Conservation (phyloP, 2,888 invertebrate genomes). For the Aplocera efformata region DNA sequence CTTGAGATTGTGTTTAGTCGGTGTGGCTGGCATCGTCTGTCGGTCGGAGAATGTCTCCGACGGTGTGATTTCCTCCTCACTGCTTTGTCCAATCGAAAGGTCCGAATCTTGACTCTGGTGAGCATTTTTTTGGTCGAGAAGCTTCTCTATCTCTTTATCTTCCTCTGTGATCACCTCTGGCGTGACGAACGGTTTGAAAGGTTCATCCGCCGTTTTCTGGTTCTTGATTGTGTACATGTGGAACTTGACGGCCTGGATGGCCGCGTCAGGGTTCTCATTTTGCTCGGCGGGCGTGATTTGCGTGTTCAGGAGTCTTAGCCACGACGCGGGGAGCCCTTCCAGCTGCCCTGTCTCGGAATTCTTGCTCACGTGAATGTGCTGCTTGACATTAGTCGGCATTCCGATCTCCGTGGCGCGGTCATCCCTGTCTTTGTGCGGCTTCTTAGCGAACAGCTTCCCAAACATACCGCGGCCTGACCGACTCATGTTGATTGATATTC, state of each 20-base stretch:
- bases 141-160: constrained; percentile 89
- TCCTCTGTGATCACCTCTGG: constrained; percentile 90
- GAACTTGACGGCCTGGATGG: constrained; percentile 93
- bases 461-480: constrained; percentile 73
- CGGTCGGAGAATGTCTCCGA: constrained; percentile 60
- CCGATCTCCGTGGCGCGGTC: constrained; percentile 86
- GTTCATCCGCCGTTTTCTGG: constrained; percentile 85
- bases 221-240: constrained; percentile 94
- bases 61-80: constrained; percentile 73
- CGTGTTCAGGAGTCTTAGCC: constrained; percentile 88
- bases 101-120: constrained; percentile 84
- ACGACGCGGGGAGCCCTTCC: constrained; percentile 91
- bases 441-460: constrained; percentile 74
- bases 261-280: constrained; percentile 93
- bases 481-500: constrained; percentile 64
- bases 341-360: constrained; percentile 90
- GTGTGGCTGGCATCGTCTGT: constrained; percentile 80
- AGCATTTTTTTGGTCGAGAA: constrained; percentile 86
- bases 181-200: constrained; percentile 90
- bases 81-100: constrained; percentile 73
- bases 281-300: constrained; percentile 94
- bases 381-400: constrained; percentile 90
- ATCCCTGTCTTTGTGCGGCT: constrained; percentile 61
- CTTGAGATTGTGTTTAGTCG: constrained; percentile 62
- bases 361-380: constrained; percentile 92